phyloP scores from a whole-genome alignment of 2,113 vertebrate genomes.

The Caloenas nicobarica region DNA sequence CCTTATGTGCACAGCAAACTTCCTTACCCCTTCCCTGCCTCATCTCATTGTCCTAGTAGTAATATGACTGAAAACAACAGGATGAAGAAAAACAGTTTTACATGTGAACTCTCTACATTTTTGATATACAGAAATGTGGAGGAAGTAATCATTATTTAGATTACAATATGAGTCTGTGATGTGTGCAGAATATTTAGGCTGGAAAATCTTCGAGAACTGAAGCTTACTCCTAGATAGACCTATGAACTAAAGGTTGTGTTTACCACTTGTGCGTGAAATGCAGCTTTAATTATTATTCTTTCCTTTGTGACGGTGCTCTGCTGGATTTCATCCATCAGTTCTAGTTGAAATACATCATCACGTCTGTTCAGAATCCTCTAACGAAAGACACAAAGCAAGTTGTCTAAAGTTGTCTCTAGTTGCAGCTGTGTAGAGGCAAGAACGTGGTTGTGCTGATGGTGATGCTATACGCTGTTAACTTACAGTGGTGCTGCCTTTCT shows the following conservation, averaged over 20 bases:
- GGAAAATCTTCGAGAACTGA: not conserved
- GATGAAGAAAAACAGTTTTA: not conserved
- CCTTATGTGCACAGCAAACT: not conserved
- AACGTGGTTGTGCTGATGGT: slow-evolving; percentile 80
- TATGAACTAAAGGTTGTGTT: not conserved
- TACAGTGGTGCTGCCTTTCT: slow-evolving; percentile 97
- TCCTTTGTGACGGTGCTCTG: not conserved
- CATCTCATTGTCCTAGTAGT: not conserved
- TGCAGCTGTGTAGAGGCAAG: slow-evolving; percentile 69
- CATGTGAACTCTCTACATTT: not conserved
- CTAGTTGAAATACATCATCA: not conserved
- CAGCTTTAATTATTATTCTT: slow-evolving; percentile 21
- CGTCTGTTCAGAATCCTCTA: not conserved
- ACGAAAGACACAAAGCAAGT: not conserved
- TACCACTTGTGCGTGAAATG: not conserved
- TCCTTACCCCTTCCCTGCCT: not conserved
- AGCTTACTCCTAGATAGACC: not conserved
- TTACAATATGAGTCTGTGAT: not conserved
- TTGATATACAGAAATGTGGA: not conserved
- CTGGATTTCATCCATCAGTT: not conserved
- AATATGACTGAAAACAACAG: not conserved
- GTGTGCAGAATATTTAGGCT: slow-evolving; percentile 15
- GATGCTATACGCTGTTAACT: slow-evolving; percentile 93
- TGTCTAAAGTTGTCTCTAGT: slow-evolving; percentile 61
- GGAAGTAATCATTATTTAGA: not conserved